Base-by-base conservation (phyloP, 2,113 vertebrate species). In the Neogale vison region DNA sequence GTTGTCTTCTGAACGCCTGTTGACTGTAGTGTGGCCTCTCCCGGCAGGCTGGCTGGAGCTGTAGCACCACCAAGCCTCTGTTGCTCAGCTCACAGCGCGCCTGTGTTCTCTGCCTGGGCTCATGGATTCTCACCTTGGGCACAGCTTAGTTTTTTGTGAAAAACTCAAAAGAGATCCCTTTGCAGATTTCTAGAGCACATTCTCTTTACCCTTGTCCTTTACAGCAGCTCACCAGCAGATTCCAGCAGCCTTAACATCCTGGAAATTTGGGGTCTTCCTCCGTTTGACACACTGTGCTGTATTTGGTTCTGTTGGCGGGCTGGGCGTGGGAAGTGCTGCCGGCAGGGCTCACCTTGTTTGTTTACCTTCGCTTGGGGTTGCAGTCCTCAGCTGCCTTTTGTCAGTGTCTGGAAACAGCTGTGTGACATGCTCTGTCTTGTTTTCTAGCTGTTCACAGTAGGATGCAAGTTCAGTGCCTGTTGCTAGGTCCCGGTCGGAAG, bases 41-140 rank as follows among this genome's bases (percentile, higher is more conserved):
- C 69, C 0, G 0, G 29, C 36, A 50, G 72, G 88, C 77, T 4
- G 6, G 45, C 6, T n/a, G 29, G 36, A n/a, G 31, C 52, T 1
- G 2, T 2, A 5, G 13, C 4, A 26, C 39, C 7, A 1, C 4
- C 8, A 14, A 1, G 14, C 36, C 50, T 45, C 65, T 1, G 0
- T 45, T 3, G 55, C 18, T 31, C 42, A 2, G 57, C 57, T 18
- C 72, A 7, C 18, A 12, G 57, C 14, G 12, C 3, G 20, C 39
- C 5, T 0, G 34, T 5, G 10, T 26, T 26, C 55, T 61, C 80
- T 31, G 24, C n/a, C 61, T 39, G n/a, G n/a, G 34, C 42, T 79
- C 2, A 6, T 14, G 89, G 74, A 23, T 42, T 13, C 55, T 76
- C 24, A 50, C 10, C 36, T 42, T 17, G 55, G 23, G 17, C 26